Evolutionary conservation across 1,140 invertebrate genomes (phyloP).

Genomic region (Chironomus striatipennis): DNA sequence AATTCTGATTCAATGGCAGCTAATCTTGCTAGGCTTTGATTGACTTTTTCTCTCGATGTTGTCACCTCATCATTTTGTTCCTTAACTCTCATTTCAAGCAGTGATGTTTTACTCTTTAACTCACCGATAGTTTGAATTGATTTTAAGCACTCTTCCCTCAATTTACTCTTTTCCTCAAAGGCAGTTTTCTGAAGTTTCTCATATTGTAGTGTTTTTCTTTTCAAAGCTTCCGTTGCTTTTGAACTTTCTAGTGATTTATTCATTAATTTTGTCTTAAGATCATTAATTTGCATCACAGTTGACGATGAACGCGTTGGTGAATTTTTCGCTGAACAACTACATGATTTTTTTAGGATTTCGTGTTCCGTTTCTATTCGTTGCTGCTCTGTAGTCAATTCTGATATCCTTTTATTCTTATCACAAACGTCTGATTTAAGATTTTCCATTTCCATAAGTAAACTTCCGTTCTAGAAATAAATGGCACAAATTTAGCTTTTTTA

Average conservation of each 20-base stretch:
- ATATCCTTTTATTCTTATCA: constrained; percentile 17
- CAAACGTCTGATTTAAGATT: neutral
- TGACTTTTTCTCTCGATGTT: neutral
- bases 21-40: neutral
- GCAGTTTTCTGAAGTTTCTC: constrained; percentile 17
- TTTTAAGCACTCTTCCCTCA: neutral
- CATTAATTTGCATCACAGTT: constrained; percentile 17
- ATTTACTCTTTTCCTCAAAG: neutral
- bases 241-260: constrained; percentile 15
- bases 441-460: neutral
- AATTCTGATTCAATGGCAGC: neutral
- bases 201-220: neutral
- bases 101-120: neutral
- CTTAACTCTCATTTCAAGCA: neutral
- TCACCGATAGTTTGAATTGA: neutral
- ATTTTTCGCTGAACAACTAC: neutral
- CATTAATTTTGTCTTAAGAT: constrained; percentile 12
- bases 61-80: constrained; percentile 3
- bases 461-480: constrained; percentile 6
- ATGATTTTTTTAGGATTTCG: constrained; percentile 16
- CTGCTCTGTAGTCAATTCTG: neutral
- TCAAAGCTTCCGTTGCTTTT: constrained; percentile 4
- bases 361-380: neutral
- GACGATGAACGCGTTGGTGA: neutral
- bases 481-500: too few relatives aligned